Evolutionary conservation across 2,888 invertebrate species (phyloP), one percentile per base, ranked within the genome.

Genomic region (Drosophila neotestacea): DNA sequence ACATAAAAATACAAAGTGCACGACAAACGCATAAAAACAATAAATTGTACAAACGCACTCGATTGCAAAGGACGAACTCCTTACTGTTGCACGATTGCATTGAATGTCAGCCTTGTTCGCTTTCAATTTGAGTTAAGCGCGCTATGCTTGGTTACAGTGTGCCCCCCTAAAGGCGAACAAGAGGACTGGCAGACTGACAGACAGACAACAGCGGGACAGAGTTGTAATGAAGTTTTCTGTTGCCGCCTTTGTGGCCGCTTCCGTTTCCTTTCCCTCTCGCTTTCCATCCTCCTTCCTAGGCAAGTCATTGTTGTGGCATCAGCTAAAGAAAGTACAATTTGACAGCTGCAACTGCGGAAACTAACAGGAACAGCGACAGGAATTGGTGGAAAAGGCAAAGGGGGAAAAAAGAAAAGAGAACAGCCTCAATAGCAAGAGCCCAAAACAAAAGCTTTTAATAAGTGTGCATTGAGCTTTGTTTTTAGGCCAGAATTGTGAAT

Each of bases 11-110:
- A 27, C 13, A 52, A 58, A 89, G 88, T 89, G 77, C 79, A 87
- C 79, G 77, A 88, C 81, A 86, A 90, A 86, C 85, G 84, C 78
- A 87, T 88, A 81, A 86, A 86, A 89, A 90, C 89, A 88, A 88
- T 88, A 88, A 89, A 87, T 90, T 88, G 74, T 76, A 86, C 77
- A 85, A 88, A 79, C 67, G 70, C 60, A 38, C 54, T 62, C 58
- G 52, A 47, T 59, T 44, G 44, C 60, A 46, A 51, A 60, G 46
- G 48, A 61, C 56, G 39, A 60, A 41, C 34, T 46, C 55, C 28
- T 13, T 27, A 42, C 39, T n/a, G 32, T 50, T 42, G 32, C 52
- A 52, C 34, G 36, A 68, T 61, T 78, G 80, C 76, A 76, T 76
- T 76, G 78, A 78, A 79, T 63, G 52, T 61, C 69, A 62, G 60